Percentiles rank a stretch among this genome's conserved stretches.
These are phyloP conservation scores for Agonopterix heracliana DNA, from an alignment of 2,888 invertebrate genomes.

Conservation along the genomic window DNA sequence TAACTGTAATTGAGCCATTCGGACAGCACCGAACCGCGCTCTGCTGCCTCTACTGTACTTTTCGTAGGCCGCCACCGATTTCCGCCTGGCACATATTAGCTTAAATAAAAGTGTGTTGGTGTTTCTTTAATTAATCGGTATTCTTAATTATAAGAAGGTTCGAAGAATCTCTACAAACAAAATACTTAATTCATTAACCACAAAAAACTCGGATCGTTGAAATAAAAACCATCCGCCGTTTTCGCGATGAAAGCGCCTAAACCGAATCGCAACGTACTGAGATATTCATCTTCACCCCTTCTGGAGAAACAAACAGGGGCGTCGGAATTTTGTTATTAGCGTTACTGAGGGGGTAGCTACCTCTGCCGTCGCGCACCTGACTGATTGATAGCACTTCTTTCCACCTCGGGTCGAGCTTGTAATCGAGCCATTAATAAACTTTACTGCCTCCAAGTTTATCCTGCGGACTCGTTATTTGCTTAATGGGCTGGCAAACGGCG, in stretches of 20 bases:
- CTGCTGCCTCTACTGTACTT: slow-evolving; percentile 45
- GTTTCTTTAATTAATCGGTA: not conserved
- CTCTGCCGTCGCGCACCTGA: slow-evolving; percentile 70
- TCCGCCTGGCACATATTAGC: slow-evolving; percentile 1
- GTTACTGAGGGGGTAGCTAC: slow-evolving; percentile 64
- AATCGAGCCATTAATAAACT: slow-evolving; percentile 77
- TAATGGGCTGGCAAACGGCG: slow-evolving; percentile 71
- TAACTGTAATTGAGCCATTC: slow-evolving; percentile 76
- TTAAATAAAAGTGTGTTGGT: not conserved
- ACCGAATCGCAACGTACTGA: slow-evolving; percentile 40
- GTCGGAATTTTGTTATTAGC: slow-evolving; percentile 75
- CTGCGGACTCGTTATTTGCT: slow-evolving; percentile 72
- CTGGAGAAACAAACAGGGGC: slow-evolving; percentile 67
- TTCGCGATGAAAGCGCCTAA: slow-evolving; percentile 38
- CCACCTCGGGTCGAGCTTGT: slow-evolving; percentile 75
- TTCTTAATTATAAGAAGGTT: no score
- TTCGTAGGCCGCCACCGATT: slow-evolving; percentile 35
- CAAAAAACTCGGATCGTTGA: not conserved
- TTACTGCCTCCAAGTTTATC: slow-evolving; percentile 74
- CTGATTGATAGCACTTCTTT: slow-evolving; percentile 77
- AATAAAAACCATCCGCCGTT: slow-evolving; percentile 25
- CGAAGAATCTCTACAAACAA: no score
- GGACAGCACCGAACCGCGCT: slow-evolving; percentile 59
- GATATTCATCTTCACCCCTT: slow-evolving; percentile 73
- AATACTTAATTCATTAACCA: no score